Base-by-base conservation (phyloP, 37 sponge, comb jelly and placozoan species). In the Aphrocallistes beatrix region DNA sequence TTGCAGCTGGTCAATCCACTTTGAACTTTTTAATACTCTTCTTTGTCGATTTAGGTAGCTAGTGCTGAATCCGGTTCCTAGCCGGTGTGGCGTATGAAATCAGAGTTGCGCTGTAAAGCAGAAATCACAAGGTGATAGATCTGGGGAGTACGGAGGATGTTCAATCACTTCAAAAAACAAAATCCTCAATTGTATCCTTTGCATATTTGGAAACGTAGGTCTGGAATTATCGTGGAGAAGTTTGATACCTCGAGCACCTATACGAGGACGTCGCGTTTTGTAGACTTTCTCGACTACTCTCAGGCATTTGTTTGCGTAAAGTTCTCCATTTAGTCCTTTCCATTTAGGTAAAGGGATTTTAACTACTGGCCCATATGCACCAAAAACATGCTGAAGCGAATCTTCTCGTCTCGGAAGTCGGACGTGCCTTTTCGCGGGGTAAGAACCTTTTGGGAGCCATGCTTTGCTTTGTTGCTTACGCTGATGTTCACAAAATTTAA, bases 301-400 rank as follows among this genome's bases (percentile, higher is more conserved):
- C 75, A 60, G 8, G 75, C 17, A 60, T 60, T 60, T 60, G 34
- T 60, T 28, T 28, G 75, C 75, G 34, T 13, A 60, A 60, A 60
- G n/a, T 60, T 60, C 75, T 32, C 75, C 75, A 60, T 60, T 13
- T 21, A 60, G 34, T 60, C 34, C 32, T 60, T 60, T 28, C 3
- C 3, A 19, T 60, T 60, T 60, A 60, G 34, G 75, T 1, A 60
- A 19, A 60, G 8, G 75, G 3, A 32, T 60, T 60, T 60, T 19
- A 60, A 28, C 75, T 28, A 60, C 75, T 60, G 75, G 45, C 45
- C 45, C 34, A 60, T 60, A 60, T 28, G 75, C 75, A 60, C n/a
- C 75, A 60, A 60, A 60, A 60, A 60, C n/a, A 60, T 28, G 75
- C 75, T 60, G 75, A 25, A 60, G 75, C 10, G 75, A 60, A 60